Evolutionary conservation across 1,140 invertebrate species (phyloP), one percentile per base, ranked within the genome.

Genomic region (Artemia franciscana): DNA sequence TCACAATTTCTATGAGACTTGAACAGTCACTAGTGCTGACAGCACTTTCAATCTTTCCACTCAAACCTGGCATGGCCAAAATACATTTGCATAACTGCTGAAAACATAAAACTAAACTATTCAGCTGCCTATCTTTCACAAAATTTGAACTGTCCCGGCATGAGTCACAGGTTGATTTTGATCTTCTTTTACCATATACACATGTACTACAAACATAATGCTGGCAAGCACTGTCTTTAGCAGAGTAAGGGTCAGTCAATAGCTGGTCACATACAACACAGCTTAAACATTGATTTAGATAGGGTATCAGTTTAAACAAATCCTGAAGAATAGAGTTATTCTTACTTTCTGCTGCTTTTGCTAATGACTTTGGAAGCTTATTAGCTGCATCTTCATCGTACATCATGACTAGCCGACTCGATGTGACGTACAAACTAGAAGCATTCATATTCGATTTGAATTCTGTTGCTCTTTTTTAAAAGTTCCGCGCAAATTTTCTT

Each of bases 241-340:
- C 85, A 57, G 84, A 83, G 70, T 84, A 83, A 2, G 89, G 88
- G 70, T 87, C 83, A 58, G 83, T 82, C 57, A 91, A 73, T 62
- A 92, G 76, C 70, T 86, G 83, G 61, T 84, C 82, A 73, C 89
- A 92, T 30, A 91, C 88, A 62, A 85, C 86, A 73, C 89, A 92
- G 63, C 85, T 85, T 63, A 94, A 75, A 66, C 87, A 84, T 73
- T 89, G 85, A 51, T 88, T 78, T 68, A 92, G 77, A 73, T 87
- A 86, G 1, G 85, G 85, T 64, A 92, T 77, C 65, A 88, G 78
- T 64, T 85, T 77, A 73, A 85, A 86, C 60, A 93, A 75, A 74
- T 91, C 87, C 58, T 79, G 79, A 81, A 85, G 86, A 26, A 82
- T 81, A 63, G 76, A 77, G 51, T 79, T 79, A 72, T 86, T 82